phyloP scores from a whole-genome alignment of 1,140 invertebrate species.

The Ruditapes philippinarum region DNA sequence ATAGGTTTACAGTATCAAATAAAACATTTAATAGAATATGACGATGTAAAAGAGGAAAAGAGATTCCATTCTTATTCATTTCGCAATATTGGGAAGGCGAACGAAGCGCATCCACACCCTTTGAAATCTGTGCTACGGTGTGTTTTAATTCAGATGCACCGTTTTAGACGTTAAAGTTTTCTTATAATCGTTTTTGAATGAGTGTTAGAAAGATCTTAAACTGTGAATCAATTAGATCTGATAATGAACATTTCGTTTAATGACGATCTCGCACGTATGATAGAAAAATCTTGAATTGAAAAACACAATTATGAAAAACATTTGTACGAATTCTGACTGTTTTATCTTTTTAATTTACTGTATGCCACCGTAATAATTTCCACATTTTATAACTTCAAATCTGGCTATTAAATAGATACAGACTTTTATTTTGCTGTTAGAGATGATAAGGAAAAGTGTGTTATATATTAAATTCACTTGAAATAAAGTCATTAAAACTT shows the following conservation, averaged over 20 bases:
- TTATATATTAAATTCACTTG: conserved; percentile 50
- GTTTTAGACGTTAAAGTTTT: conserved; percentile 42
- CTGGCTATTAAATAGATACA: conserved; percentile 40
- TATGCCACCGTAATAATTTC: conserved; percentile 30
- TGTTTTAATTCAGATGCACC: conserved; percentile 62
- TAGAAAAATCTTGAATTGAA: conserved; percentile 35
- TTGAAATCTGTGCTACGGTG: conserved; percentile 23
- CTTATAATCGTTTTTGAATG: conserved; percentile 56
- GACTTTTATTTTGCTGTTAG: conserved; percentile 26
- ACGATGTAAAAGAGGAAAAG: conserved; percentile 20
- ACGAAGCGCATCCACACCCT: conserved; percentile 20
- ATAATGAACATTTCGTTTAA: conserved; percentile 59
- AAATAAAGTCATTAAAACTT: conserved; percentile 30
- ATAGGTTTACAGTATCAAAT: conserved; percentile 44
- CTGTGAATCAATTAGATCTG: conserved; percentile 63
- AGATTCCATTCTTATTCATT: conserved; percentile 36
- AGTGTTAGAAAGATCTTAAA: neutral
- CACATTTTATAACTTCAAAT: neutral
- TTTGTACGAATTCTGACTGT: conserved; percentile 39
- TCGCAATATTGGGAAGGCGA: conserved; percentile 38
- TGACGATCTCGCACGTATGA: conserved; percentile 22
- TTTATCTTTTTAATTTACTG: conserved; percentile 47
- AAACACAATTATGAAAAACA: conserved; percentile 35
- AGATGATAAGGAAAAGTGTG: conserved; percentile 45
- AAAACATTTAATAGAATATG: conserved; percentile 54